Conservation (phyloP, 64 coral and sea anemone genomes). For the Stichodactyla helianthus region DNA sequence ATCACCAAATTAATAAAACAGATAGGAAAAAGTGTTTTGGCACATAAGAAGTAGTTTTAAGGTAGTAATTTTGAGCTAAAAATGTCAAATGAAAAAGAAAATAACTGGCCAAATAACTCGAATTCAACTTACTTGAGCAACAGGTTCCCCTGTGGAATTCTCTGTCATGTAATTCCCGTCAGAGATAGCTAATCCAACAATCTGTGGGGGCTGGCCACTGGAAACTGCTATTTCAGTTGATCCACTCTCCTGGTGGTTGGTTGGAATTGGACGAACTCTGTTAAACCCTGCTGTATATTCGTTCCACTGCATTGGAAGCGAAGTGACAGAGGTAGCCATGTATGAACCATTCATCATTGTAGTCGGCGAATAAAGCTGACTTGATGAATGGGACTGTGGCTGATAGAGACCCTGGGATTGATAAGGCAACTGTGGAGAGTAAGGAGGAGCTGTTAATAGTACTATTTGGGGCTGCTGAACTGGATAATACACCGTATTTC, state of each 20-base stretch:
- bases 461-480: slow-evolving; percentile 87
- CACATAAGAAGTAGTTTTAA: too few species aligned
- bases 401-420: slow-evolving; percentile 70
- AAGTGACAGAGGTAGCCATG: slow-evolving; percentile 6
- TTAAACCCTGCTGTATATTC: slow-evolving; percentile 8
- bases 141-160: slow-evolving; percentile 7
- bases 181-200: slow-evolving; percentile 53
- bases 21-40: too few species aligned
- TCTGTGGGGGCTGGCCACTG: slow-evolving; percentile 36
- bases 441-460: slow-evolving; percentile 53
- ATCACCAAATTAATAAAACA: too few species aligned
- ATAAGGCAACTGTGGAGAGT: slow-evolving; percentile 79
- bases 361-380: slow-evolving; percentile 20
- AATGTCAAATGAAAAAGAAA: neutral
- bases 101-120: neutral
- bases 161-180: slow-evolving; percentile 47
- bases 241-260: slow-evolving; percentile 19
- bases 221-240: slow-evolving; percentile 50
- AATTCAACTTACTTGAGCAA: slow-evolving; percentile 2
- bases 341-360: slow-evolving; percentile 15
- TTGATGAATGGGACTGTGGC: slow-evolving; percentile 69
- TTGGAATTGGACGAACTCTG: slow-evolving; percentile 11
- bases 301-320: slow-evolving; percentile 22
- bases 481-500: slow-evolving; percentile 49
- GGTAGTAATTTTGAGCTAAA: neutral